Base-by-base conservation (phyloP, 1,140 invertebrate species). In the Aphelinus certus region DNA sequence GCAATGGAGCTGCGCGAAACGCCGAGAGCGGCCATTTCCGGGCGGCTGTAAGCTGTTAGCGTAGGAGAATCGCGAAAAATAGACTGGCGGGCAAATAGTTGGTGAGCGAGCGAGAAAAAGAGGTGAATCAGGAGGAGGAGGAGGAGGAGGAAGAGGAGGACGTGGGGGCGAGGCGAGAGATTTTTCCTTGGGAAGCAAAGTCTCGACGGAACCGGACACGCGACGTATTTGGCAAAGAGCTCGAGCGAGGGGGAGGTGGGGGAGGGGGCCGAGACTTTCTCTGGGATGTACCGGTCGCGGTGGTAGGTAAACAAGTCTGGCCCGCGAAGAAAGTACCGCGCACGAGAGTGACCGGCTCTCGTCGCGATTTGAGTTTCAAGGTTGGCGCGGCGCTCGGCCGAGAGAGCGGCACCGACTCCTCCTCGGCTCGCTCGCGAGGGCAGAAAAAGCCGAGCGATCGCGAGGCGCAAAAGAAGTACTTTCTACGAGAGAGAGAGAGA, bases 231-330 rank as follows among this genome's bases (percentile, higher is more conserved):
- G 73, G 77, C 58, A 55, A 71, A 78, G 26, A 26, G 26, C 26
- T 26, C 26, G 26, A 26, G 26, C 75, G 77, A 77, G 62, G 66
- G 64, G 26, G 56, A 60, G 62, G 58, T 68, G 58, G 76, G 42
- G 7, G 51, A 67, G 75, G 66, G 58, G 66, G 72, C 53, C 66
- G 80, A 68, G 74, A 82, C 81, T 82, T 82, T 82, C 81, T 79
- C 81, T 65, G 68, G 61, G 60, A 75, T 75, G 77, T 75, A 76
- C 73, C 3, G 53, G 6, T 43, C 5, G 7, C 56, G 2, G 1
- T 3, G 7, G 3, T 2, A 61, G 60, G 57, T 64, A 73, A 76
- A 76, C 66, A 73, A 73, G 51, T n/a, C 9, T 6, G 45, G 10
- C 64, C 9, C 55, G 7, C 60, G 70, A 79, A 76, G 80, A 81